Evolutionary conservation across 2,113 vertebrate genomes (phyloP).

Genomic region (Ophiodon elongatus): DNA sequence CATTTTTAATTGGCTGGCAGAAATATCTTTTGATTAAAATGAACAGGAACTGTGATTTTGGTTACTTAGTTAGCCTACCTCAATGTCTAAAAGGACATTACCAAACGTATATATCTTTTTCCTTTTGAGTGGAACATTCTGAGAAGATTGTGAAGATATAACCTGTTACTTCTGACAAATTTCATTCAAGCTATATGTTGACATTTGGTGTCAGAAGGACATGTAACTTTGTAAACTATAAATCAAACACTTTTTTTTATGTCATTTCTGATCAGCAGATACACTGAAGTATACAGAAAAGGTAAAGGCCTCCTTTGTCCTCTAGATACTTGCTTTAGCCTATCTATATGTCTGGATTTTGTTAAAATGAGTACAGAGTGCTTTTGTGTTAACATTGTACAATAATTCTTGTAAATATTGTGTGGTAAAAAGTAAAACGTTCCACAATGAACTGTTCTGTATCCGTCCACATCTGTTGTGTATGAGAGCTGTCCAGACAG

Average conservation of each 20-base stretch:
- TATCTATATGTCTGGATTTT: not conserved
- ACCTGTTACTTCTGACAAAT: too few relatives aligned
- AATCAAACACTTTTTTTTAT: not conserved
- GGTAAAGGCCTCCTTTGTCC: not conserved
- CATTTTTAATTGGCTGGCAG: slow-evolving; percentile 2
- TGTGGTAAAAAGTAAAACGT: not conserved
- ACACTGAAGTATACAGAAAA: not conserved
- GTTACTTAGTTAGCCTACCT: not conserved
- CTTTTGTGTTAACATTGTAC: not conserved
- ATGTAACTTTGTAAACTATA: not conserved
- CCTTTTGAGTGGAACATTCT: not conserved
- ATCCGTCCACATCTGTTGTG: slow-evolving; percentile 6
- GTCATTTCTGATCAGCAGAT: not conserved
- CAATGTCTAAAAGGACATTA: not conserved
- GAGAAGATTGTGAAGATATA: not conserved
- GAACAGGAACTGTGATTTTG: not conserved
- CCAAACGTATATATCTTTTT: not conserved
- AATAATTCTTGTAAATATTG: not conserved
- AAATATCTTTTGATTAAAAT: slow-evolving; percentile 13
- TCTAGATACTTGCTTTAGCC: not conserved
- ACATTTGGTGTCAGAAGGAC: not conserved
- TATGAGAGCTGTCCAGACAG: slow-evolving; percentile 4
- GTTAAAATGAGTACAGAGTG: not conserved
- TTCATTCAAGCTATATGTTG: not conserved
- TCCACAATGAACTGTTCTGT: not conserved